Conservation (phyloP, 2,797 vertebrate genomes). For the Bucorvus abyssinicus region DNA sequence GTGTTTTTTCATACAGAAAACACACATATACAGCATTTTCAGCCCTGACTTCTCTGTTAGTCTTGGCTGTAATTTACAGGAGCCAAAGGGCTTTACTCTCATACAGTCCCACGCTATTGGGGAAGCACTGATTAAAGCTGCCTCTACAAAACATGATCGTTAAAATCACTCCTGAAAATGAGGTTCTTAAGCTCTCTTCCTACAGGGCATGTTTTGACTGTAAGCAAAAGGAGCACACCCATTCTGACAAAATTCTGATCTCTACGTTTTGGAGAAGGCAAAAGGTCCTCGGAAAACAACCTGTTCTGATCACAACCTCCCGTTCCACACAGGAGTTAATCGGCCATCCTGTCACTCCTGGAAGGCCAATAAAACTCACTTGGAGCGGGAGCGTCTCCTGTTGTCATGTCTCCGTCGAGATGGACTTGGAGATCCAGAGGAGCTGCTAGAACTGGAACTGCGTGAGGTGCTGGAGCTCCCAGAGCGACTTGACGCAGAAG, state of each 20-base stretch:
- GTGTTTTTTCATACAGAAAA: neutral
- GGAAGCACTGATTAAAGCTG: neutral
- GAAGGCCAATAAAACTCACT: slow-evolving; percentile 74
- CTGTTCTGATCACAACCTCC: neutral
- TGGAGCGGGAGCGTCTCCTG: slow-evolving; percentile 90
- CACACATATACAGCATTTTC: neutral
- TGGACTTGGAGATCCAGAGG: slow-evolving; percentile 91
- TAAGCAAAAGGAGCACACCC: neutral
- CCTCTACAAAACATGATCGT: neutral
- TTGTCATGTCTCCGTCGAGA: slow-evolving; percentile 92
- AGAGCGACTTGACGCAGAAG: slow-evolving; percentile 90
- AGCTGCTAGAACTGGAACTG: slow-evolving; percentile 94
- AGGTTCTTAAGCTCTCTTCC: neutral
- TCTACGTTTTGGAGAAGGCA: neutral
- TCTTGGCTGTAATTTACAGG: neutral
- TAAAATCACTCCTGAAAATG: neutral
- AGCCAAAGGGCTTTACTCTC: neutral
- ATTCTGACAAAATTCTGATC: neutral
- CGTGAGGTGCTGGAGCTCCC: slow-evolving; percentile 93
- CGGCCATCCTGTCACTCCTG: neutral
- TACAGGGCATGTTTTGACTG: neutral
- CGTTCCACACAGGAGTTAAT: neutral
- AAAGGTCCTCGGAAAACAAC: neutral
- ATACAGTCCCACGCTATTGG: neutral
- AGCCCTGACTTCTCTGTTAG: neutral